Base-by-base conservation (phyloP, 2,797 vertebrate species). In the Serranus cabrilla region DNA sequence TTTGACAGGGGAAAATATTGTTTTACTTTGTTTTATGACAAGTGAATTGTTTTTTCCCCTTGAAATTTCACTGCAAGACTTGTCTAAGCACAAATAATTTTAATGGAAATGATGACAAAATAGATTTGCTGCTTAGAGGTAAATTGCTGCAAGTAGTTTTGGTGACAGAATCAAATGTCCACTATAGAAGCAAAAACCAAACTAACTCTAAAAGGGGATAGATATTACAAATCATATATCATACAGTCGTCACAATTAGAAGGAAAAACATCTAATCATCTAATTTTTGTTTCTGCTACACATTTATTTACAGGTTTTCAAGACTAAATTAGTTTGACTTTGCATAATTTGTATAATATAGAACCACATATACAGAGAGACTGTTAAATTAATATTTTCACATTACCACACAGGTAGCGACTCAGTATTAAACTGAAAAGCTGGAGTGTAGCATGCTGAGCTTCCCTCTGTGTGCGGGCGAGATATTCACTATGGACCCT, bases 1-100 rank as follows among this genome's bases (percentile, higher is more conserved):
- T 88, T 80, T 88, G 84, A 85, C 79, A 87, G 34, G 54, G 20
- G 12, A 51, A 60, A 75, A 73, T 39, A 76, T 76, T 55, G n/a
- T 62, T 85, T 78, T 40, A 50, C 60, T 76, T 70, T 78, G 54
- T 76, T 83, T 80, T 45, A 18, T 84, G 68, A 85, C 58, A 80
- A 42, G 57, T 63, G 18, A 86, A 31, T 63, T 37, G 52, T 82
- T 84, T 63, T 84, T 76, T 87, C 37, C 9, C 42, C 7, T 39
- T 11, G 27, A 74, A 34, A 67, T 72, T 60, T 62, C 8, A 56
- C 9, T 37, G 20, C 18, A 34, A 71, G 46, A 69, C 45, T 52
- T 76, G 52, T 74, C 74, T 55, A 76, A 76, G 23, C 20, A 50
- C 11, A 54, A 37, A 62, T 60, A 0, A 27, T 46, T 72, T 67